Percentiles rank a stretch among this genome's conserved stretches.
These are phyloP conservation scores for Oostethus manadensis DNA, from an alignment of 2,113 vertebrate species.

Conservation along the genomic window DNA sequence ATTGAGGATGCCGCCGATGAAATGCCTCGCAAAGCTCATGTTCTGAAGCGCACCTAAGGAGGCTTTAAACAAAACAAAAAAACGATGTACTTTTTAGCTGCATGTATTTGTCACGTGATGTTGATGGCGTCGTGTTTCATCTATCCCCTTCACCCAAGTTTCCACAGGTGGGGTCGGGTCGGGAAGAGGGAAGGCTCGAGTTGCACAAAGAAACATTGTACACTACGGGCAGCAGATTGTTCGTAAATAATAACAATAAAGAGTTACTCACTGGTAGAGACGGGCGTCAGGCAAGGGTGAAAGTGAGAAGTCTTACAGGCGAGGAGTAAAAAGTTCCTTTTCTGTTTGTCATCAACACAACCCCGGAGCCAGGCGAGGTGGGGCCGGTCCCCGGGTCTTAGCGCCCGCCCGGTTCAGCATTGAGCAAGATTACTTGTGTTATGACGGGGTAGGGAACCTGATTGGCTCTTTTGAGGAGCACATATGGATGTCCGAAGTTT, in stretches of 20 bases:
- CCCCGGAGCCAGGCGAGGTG: background rate
- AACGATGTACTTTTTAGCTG: background rate
- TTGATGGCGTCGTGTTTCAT: too few species aligned
- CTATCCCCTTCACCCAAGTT: too few species aligned
- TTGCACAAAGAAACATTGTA: background rate
- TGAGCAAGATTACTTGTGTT: too few species aligned
- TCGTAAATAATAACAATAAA: background rate
- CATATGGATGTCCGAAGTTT: too few species aligned
- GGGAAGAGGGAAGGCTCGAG: background rate
- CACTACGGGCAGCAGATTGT: too few species aligned
- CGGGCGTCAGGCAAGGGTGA: background rate
- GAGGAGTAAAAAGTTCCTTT: background rate
- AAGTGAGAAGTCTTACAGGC: background rate
- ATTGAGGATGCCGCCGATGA: conserved; percentile 50
- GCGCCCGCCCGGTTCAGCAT: background rate
- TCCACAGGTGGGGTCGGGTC: conserved; percentile 9
- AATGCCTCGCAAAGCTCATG: conserved; percentile 36
- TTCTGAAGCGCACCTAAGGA: background rate
- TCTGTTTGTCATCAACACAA: background rate
- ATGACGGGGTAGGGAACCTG: too few species aligned
- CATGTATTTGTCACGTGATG: too few species aligned
- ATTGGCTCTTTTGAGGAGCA: too few species aligned
- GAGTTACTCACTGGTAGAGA: too few species aligned
- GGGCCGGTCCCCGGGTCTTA: conserved; percentile 21
- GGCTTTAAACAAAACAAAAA: background rate